Conservation (phyloP, 2,888 invertebrate species). For the Zaprionus lineosus region DNA sequence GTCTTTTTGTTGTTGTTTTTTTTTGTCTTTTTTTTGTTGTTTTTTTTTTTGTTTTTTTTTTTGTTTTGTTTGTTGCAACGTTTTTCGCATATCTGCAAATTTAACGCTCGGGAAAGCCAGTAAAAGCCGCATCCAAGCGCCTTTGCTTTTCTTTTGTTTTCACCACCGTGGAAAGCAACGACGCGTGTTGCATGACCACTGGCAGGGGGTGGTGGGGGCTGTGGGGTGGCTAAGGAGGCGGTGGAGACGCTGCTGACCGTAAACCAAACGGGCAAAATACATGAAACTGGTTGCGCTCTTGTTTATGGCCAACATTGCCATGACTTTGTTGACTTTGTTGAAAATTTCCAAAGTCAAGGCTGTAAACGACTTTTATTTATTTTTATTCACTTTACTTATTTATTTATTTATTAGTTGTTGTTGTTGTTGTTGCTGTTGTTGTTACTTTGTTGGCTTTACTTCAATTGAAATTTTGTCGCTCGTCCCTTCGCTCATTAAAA, state of each 20-base stretch:
- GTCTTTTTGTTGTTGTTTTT: background rate
- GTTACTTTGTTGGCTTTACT: background rate
- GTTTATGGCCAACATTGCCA: conserved; percentile 51
- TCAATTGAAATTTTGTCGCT: conserved; percentile 43
- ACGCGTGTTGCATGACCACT: conserved; percentile 8
- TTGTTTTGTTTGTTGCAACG: background rate
- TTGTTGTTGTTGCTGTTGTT: too few relatives aligned
- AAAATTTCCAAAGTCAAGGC: conserved; percentile 79
- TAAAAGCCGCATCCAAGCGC: conserved; percentile 51
- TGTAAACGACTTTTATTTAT: conserved; percentile 26
- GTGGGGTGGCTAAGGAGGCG: too few relatives aligned
- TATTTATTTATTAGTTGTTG: too few relatives aligned
- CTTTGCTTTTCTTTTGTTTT: conserved; percentile 52
- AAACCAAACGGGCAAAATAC: conserved; percentile 13
- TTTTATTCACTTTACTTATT: conserved; percentile 2
- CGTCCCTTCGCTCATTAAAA: conserved; percentile 59
- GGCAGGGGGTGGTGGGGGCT: too few relatives aligned
- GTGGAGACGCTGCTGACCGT: too few relatives aligned
- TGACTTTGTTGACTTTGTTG: conserved; percentile 44
- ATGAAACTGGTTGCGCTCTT: conserved; percentile 56
- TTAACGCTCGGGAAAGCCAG: conserved; percentile 64
- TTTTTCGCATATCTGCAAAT: conserved; percentile 39
- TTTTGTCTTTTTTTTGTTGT: too few relatives aligned
- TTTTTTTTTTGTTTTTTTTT: background rate
- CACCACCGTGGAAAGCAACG: conserved; percentile 23